These are phyloP conservation scores for Heterochromis multidens DNA, from an alignment of 2,113 vertebrate species.

Conservation along the genomic window DNA sequence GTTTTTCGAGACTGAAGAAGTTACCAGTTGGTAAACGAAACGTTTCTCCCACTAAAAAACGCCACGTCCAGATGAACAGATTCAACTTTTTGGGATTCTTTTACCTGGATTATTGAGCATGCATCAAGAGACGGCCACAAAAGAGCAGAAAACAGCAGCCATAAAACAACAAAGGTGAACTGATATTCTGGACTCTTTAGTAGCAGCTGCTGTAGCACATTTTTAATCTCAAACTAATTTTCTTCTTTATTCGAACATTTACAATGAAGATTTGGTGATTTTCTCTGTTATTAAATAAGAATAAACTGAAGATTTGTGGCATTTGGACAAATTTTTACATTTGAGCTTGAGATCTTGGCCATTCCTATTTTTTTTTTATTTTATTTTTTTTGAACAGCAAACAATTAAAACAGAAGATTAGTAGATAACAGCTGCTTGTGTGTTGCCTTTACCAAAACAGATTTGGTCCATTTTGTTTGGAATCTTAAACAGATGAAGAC, in stretches of 20 bases:
- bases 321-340: background rate
- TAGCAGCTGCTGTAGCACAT: background rate
- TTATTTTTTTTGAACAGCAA: accelerated
- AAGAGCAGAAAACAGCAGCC: accelerated
- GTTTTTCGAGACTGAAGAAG: too few relatives aligned
- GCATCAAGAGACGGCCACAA: too few relatives aligned
- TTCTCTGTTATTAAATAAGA: accelerated
- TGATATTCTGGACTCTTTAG: background rate
- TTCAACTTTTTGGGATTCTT: too few relatives aligned
- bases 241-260: too few relatives aligned
- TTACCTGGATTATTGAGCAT: too few relatives aligned
- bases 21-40: too few relatives aligned
- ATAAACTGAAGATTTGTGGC: background rate
- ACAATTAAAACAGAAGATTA: background rate
- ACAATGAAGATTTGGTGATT: background rate
- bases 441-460: background rate
- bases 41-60: too few relatives aligned
- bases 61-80: too few relatives aligned
- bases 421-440: background rate
- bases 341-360: background rate
- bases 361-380: too few relatives aligned
- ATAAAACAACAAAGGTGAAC: background rate
- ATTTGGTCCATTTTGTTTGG: background rate
- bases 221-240: accelerated
- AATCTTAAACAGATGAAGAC: too few relatives aligned